phyloP scores from a whole-genome alignment of 2,113 vertebrate species.

The Callionymus lyra region DNA sequence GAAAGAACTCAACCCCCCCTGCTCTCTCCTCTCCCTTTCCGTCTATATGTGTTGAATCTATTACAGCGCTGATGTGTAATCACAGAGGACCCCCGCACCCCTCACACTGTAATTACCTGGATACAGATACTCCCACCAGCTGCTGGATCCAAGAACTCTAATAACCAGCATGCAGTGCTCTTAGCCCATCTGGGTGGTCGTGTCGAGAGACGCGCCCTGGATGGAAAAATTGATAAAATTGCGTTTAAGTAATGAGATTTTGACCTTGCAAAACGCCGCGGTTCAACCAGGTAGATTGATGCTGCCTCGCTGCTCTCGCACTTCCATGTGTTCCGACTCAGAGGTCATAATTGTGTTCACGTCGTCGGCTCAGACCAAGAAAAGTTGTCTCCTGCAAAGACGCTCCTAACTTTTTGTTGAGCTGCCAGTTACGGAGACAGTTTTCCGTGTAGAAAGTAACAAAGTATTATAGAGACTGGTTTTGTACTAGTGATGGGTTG shows the following conservation, averaged over 20 bases:
- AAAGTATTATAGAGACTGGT: no score
- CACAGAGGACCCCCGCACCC: constrained; percentile 64
- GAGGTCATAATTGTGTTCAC: no score
- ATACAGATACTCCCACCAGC: constrained; percentile 61
- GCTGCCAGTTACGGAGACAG: no score
- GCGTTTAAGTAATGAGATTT: constrained; percentile 43
- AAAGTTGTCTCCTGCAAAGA: no score
- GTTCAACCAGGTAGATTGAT: constrained; percentile 30
- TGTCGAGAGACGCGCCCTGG: constrained; percentile 27
- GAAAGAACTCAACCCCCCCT: constrained; percentile 41
- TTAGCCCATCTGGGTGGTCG: constrained; percentile 37
- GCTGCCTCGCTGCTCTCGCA: no score
- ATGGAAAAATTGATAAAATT: constrained; percentile 27
- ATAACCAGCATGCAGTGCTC: constrained; percentile 57
- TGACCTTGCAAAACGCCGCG: constrained; percentile 35
- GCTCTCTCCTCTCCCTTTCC: constrained; percentile 24
- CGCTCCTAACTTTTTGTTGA: no score
- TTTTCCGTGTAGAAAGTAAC: no score
- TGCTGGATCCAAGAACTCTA: constrained; percentile 50
- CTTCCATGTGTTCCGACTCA: no score
- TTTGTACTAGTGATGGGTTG: no score
- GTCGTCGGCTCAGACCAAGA: no score
- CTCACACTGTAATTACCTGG: constrained; percentile 69
- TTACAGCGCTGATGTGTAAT: constrained; percentile 75
- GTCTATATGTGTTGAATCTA: constrained; percentile 73